phyloP scores from a whole-genome alignment of 2,113 vertebrate species.

The Variabilichromis moorii region DNA sequence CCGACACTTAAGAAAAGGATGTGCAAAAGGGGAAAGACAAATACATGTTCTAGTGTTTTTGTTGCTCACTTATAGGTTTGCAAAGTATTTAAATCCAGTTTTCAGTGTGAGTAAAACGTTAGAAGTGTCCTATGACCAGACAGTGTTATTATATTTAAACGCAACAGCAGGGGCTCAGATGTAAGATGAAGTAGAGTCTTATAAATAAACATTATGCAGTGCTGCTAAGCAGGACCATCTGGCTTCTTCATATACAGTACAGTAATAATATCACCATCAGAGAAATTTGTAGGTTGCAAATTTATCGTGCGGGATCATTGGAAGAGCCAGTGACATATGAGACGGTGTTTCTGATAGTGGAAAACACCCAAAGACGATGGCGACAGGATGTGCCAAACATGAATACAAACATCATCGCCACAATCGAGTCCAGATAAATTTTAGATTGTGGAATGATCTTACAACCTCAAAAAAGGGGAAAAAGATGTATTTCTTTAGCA shows the following conservation, averaged over 20 bases:
- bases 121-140: background rate
- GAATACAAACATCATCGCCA: background rate
- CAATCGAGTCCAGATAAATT: background rate
- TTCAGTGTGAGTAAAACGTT: background rate
- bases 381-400: background rate
- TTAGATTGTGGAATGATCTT: background rate
- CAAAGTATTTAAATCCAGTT: background rate
- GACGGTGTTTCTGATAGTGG: background rate
- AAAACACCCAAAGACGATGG: background rate
- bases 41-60: background rate
- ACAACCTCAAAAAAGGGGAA: accelerated
- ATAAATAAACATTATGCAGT: background rate
- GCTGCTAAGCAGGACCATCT: background rate
- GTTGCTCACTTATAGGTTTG: background rate
- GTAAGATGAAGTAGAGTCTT: background rate
- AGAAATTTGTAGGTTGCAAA: background rate
- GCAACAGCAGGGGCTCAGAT: background rate
- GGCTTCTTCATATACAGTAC: background rate
- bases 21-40: background rate
- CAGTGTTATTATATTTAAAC: background rate
- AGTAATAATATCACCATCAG: background rate
- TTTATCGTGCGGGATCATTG: background rate
- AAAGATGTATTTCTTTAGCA: accelerated
- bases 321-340: background rate
- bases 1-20: background rate